These are phyloP conservation scores for Epsilonema sp. DNA, from an alignment of 2,888 invertebrate genomes.

Conservation along the genomic window DNA sequence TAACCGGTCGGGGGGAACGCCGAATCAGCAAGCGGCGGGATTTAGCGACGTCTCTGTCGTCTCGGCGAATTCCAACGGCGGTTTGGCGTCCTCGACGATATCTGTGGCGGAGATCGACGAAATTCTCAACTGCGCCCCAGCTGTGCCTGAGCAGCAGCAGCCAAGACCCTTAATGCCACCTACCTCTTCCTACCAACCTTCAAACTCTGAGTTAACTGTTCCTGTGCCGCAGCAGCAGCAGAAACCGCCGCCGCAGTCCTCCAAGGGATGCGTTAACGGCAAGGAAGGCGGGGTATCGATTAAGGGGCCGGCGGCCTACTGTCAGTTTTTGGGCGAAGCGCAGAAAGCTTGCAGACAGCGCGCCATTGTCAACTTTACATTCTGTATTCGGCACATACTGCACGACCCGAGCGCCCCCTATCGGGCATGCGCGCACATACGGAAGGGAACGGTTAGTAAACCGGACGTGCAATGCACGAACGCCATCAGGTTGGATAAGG, in stretches of 20 bases:
- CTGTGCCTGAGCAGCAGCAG: not conserved
- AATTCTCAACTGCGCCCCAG: not conserved
- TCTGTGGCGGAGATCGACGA: too few relatives aligned
- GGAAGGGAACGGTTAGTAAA: slow-evolving; percentile 17
- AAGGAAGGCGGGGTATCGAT: too few relatives aligned
- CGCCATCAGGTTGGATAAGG: slow-evolving; percentile 13
- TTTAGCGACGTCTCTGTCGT: not conserved
- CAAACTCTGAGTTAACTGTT: not conserved
- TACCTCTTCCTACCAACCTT: not conserved
- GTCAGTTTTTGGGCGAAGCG: not conserved
- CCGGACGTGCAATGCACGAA: slow-evolving; percentile 15
- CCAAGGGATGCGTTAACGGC: not conserved
- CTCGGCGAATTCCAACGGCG: not conserved
- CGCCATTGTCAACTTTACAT: slow-evolving; percentile 48
- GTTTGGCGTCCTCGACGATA: too few relatives aligned
- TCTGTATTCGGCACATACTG: slow-evolving; percentile 61
- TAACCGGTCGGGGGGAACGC: not conserved
- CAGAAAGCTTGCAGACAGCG: slow-evolving; percentile 37
- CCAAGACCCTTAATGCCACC: too few relatives aligned
- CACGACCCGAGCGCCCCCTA: slow-evolving; percentile 63
- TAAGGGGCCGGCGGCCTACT: not conserved
- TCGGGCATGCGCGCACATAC: slow-evolving; percentile 52
- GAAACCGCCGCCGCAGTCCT: not conserved
- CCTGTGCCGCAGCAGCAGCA: not conserved
- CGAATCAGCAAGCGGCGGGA: not conserved